Conservation (phyloP, 2,888 invertebrate genomes). For the Chrysomela aeneicollis region DNA sequence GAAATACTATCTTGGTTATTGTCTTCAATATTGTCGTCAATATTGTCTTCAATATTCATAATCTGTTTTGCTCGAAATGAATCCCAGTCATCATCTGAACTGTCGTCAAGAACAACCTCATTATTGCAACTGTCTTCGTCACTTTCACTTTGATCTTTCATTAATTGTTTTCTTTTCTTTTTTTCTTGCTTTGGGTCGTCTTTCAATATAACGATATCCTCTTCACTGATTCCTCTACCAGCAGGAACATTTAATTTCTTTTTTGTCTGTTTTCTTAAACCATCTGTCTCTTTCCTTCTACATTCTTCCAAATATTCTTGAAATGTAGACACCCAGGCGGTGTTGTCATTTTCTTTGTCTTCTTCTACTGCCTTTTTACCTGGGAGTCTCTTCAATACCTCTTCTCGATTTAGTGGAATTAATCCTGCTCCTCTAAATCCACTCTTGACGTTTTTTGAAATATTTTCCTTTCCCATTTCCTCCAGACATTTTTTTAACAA, state of each 20-base stretch:
- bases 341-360: slow-evolving; percentile 13
- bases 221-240: slow-evolving; percentile 17
- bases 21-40: too few relatives aligned
- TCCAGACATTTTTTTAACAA: slow-evolving; percentile 16
- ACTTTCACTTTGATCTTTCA: too few relatives aligned
- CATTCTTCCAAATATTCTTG: slow-evolving; percentile 17
- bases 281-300: slow-evolving; percentile 13
- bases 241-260: slow-evolving; percentile 16
- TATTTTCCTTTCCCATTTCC: slow-evolving; percentile 17
- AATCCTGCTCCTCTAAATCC: slow-evolving; percentile 17
- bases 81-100: too few relatives aligned
- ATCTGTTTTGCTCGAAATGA: too few relatives aligned
- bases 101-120: too few relatives aligned
- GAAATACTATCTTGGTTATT: too few relatives aligned
- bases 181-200: slow-evolving; percentile 18
- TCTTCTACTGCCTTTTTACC: slow-evolving; percentile 10
- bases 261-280: slow-evolving; percentile 19
- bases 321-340: slow-evolving; percentile 15
- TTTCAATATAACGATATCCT: slow-evolving; percentile 18
- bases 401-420: slow-evolving; percentile 17
- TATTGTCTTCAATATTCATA: too few relatives aligned
- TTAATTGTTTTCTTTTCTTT: too few relatives aligned
- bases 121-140: too few relatives aligned
- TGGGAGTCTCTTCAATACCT: slow-evolving; percentile 12
- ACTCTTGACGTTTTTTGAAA: slow-evolving; percentile 16